Base-by-base conservation (phyloP, 2,888 invertebrate genomes). In the Gymnosoma rotundatum region DNA sequence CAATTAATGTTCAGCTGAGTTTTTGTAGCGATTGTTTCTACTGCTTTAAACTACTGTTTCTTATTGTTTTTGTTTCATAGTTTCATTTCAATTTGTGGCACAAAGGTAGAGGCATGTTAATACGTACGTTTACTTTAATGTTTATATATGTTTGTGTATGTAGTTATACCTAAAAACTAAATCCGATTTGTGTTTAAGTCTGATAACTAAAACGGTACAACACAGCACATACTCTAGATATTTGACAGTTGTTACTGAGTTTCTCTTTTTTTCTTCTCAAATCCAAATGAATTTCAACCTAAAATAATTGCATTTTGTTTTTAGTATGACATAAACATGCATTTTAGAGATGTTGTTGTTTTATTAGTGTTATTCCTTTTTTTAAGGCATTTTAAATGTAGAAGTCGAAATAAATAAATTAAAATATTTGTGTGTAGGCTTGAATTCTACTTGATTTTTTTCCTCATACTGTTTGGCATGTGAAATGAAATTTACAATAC, bases 301-400 rank as follows among this genome's bases (percentile, higher is more conserved):
- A 79, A 83, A 83, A 83, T 79, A 79, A 83, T 83, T 83, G 79
- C 79, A 83, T 83, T 83, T 83, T 79, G 83, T 75, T 83, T 83
- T 72, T 45, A 72, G 70, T 54, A 66, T 83, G 83, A 83, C 83
- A 83, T 83, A 83, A 79, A 83, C 83, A 83, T 83, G 79, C 75
- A 83, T 83, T 83, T 79, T 83, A 75, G 75, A 78, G 79, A 79
- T 69, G 69, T 75, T 66, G 79, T 66, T 66, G 60, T 75, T 81
- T 36, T 48, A 48, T 32, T 69, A 56, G 14, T 61, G 25, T 61
- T 38, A 36, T 21, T 60, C 18, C 38, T 66, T 38, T 58, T 58
- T 56, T 36, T 42, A n/a, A 69, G 36, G 5, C 56, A 60, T 66
- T 76, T 70, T 21, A 76, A 63, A 64, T 60, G 45, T 32, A 42